Base-by-base conservation (phyloP, 2,797 vertebrate species). In the Echeneis naucrates region DNA sequence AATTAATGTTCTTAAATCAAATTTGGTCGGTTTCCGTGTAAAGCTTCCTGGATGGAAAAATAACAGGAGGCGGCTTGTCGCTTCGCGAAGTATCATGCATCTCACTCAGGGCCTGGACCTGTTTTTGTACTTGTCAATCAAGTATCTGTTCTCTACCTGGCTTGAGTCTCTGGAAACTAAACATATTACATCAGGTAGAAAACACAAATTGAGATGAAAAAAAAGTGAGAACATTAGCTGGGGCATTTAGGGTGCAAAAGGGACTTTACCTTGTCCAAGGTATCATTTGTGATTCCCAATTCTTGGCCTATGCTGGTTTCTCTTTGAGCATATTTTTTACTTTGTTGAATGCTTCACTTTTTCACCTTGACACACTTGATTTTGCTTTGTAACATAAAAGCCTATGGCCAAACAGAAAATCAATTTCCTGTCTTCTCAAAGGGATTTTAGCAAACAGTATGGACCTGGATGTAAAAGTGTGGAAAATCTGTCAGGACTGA, bases 1-100 rank as follows among this genome's bases (percentile, higher is more conserved):
- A 90, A 89, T 87, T 79, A 89, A 91, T 89, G 86, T 85, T 60
- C 83, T 79, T 63, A 84, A 88, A 91, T 92, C 76, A 80, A 80
- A 89, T 90, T 88, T 80, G 80, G 67, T 77, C 2, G 63, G 58
- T 81, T 85, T 84, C 73, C 50, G 55, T 68, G 72, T 82, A 69
- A 80, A 75, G 77, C 84, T 84, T 89, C 83, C 87, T 86, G 81
- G 48, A 68, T 77, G 79, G 78, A 87, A 89, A 86, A 88, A 85
- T 78, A 89, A 88, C 82, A 87, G 74, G 72, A 87, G 86, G 79
- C 14, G 30, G 69, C 73, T 59, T 76, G 72, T 77, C 51, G 48
- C 64, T 75, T 65, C 75, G 72, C 55, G 71, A 79, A 75, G 81
- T 85, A 79, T 81, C 56, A 12, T 8, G 51, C 67, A 45, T 80